Evolutionary conservation across 2,888 invertebrate species (phyloP).

Genomic region (Drosophila lutescens): DNA sequence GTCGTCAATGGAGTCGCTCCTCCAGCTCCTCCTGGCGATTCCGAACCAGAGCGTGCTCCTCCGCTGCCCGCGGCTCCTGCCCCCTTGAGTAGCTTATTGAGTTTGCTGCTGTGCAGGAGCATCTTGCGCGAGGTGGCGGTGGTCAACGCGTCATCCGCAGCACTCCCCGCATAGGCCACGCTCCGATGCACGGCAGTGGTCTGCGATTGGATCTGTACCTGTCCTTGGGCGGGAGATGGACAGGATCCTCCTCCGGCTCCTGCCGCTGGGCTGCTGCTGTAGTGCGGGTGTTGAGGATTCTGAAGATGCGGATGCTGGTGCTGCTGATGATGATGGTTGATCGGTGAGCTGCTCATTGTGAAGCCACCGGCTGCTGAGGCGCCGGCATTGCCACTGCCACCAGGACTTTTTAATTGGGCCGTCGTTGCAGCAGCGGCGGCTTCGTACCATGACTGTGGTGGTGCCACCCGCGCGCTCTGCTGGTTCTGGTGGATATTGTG

Average conservation of each 20-base stretch:
- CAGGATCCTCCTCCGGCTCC: slow-evolving; percentile 53
- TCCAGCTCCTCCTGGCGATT: slow-evolving; percentile 85
- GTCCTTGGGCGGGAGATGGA: slow-evolving; percentile 76
- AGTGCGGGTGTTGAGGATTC: slow-evolving; percentile 45
- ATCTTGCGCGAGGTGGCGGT: slow-evolving; percentile 55
- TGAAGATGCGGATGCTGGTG: slow-evolving; percentile 36
- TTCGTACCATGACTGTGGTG: slow-evolving; percentile 84
- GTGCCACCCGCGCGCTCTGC: slow-evolving; percentile 77
- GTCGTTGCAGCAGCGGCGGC: slow-evolving; percentile 82
- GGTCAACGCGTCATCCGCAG: slow-evolving; percentile 68
- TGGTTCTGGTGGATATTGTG: slow-evolving; percentile 76
- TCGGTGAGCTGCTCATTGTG: slow-evolving; percentile 72
- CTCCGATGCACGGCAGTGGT: slow-evolving; percentile 76
- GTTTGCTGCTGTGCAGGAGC: slow-evolving; percentile 82
- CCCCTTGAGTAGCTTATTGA: slow-evolving; percentile 73
- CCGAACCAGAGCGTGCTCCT: slow-evolving; percentile 84
- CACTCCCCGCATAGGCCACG: slow-evolving; percentile 81
- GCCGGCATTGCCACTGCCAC: slow-evolving; percentile 84
- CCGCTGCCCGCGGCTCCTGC: slow-evolving; percentile 68
- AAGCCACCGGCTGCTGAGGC: slow-evolving; percentile 68
- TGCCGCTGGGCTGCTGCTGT: slow-evolving; percentile 50
- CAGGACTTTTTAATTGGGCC: slow-evolving; percentile 83
- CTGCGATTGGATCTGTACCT: slow-evolving; percentile 31
- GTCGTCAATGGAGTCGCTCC: slow-evolving; percentile 53
- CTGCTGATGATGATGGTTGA: slow-evolving; percentile 65